These are phyloP conservation scores for Chouioia cunea DNA, from an alignment of 2,888 invertebrate genomes.

Conservation along the genomic window DNA sequence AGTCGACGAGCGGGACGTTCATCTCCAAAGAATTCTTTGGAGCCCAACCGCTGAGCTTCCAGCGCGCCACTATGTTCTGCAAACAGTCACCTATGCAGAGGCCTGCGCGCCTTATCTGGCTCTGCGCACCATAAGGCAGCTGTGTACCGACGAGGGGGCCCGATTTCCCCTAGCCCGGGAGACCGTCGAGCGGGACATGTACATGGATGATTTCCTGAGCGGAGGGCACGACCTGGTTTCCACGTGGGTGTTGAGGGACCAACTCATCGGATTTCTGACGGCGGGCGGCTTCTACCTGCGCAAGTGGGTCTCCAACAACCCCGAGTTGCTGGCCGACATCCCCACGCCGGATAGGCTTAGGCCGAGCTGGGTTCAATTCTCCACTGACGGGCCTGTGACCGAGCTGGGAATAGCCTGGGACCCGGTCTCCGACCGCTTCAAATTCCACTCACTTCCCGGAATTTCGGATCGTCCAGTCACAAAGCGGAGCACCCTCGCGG, in stretches of 20 bases:
- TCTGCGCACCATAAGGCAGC: conserved; percentile 11
- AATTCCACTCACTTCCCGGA: not conserved
- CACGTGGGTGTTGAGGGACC: not conserved
- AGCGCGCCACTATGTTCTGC: no score
- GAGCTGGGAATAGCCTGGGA: no score
- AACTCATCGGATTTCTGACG: not conserved
- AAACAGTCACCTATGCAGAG: conserved; percentile 6
- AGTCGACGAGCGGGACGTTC: not conserved
- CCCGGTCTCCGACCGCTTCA: no score
- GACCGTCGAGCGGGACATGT: conserved; percentile 13
- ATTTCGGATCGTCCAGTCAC: conserved; percentile 18
- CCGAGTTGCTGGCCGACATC: not conserved
- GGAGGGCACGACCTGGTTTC: not conserved
- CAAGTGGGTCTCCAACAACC: conserved; percentile 18
- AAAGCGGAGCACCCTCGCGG: no score
- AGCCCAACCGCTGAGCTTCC: no score
- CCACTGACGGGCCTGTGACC: no score
- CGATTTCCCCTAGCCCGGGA: no score
- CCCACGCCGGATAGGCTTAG: no score
- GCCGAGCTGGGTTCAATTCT: no score
- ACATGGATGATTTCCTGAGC: conserved; percentile 28
- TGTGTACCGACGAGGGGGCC: conserved; percentile 16
- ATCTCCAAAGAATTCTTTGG: conserved; percentile 23
- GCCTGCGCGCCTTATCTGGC: conserved; percentile 25
- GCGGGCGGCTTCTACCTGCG: conserved; percentile 7